Evolutionary conservation across 2,888 invertebrate species (phyloP).

Genomic region (Deilephila porcellus): DNA sequence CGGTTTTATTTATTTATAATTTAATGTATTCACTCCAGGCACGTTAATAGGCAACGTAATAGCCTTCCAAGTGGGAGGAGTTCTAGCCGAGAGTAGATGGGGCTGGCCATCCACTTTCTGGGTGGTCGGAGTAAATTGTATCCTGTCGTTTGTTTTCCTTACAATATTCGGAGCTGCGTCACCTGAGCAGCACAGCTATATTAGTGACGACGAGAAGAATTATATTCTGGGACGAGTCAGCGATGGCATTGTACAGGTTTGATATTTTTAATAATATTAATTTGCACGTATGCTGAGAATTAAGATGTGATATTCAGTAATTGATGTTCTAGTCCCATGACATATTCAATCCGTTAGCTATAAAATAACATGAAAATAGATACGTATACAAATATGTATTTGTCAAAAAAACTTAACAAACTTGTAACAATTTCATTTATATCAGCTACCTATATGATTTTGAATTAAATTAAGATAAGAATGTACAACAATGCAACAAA

Average conservation of each 20-base stretch:
- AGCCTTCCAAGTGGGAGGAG: constrained; percentile 86
- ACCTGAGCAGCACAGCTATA: constrained; percentile 72
- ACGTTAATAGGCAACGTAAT: constrained; percentile 87
- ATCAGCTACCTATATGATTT: too few species aligned
- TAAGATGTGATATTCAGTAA: too few species aligned
- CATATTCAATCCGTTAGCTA: too few species aligned
- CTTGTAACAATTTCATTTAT: too few species aligned
- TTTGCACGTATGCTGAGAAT: too few species aligned
- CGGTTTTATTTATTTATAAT: too few species aligned
- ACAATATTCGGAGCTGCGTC: constrained; percentile 76
- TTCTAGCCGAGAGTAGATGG: constrained; percentile 78
- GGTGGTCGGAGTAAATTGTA: constrained; percentile 79
- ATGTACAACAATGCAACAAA: too few species aligned
- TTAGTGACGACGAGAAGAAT: constrained; percentile 74
- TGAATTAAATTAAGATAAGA: too few species aligned
- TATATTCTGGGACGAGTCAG: constrained; percentile 68
- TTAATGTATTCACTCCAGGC: constrained; percentile 64
- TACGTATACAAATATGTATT: too few species aligned
- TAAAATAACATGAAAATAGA: too few species aligned
- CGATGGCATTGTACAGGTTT: constrained; percentile 49
- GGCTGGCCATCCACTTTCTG: constrained; percentile 90
- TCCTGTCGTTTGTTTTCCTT: constrained; percentile 75
- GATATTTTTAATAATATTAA: neutral
- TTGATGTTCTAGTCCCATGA: too few species aligned
- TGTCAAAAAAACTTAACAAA: too few species aligned